These are phyloP conservation scores for Girardinichthys multiradiatus DNA, from an alignment of 2,113 vertebrate genomes.

Conservation along the genomic window DNA sequence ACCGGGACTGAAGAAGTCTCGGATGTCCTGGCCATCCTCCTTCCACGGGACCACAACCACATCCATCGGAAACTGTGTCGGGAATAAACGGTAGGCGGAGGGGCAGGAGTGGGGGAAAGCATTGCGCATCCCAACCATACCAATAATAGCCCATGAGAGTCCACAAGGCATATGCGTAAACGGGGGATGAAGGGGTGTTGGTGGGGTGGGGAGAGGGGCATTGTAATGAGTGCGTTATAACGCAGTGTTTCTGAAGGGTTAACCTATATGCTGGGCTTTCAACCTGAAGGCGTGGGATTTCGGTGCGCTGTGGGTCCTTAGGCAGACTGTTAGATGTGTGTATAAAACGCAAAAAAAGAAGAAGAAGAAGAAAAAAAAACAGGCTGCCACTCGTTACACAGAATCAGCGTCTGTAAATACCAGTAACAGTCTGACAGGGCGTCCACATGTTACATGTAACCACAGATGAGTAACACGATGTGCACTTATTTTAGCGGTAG, in stretches of 20 bases:
- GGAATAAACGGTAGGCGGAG: conserved; percentile 82
- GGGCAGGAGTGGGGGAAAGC: conserved; percentile 5
- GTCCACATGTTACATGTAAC: conserved; percentile 40
- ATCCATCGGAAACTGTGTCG: conserved; percentile 80
- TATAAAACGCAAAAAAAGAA: conserved; percentile 35
- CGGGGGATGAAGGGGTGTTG: conserved; percentile 2
- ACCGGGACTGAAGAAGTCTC: conserved; percentile 90
- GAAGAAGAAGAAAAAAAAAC: conserved; percentile 7
- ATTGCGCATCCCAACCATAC: conserved; percentile 51
- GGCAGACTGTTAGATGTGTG: conserved; percentile 66
- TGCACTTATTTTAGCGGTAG: conserved; percentile 53
- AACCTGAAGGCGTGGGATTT: conserved; percentile 76
- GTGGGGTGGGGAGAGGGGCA: conserved; percentile 19
- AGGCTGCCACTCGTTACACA: conserved; percentile 65
- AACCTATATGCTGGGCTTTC: conserved; percentile 69
- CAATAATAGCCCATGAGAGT: conserved; percentile 60
- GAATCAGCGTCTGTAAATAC: conserved; percentile 52
- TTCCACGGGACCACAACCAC: conserved; percentile 89
- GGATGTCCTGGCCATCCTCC: conserved; percentile 97
- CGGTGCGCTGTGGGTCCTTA: conserved; percentile 76
- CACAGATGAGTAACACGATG: conserved; percentile 47
- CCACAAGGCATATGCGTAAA: conserved; percentile 73
- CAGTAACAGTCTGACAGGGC: conserved; percentile 34
- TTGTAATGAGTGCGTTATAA: conserved; percentile 70
- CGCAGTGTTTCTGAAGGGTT: conserved; percentile 72